Evolutionary conservation across 1,140 invertebrate genomes (phyloP).

Genomic region (Schmidtea mediterranea): DNA sequence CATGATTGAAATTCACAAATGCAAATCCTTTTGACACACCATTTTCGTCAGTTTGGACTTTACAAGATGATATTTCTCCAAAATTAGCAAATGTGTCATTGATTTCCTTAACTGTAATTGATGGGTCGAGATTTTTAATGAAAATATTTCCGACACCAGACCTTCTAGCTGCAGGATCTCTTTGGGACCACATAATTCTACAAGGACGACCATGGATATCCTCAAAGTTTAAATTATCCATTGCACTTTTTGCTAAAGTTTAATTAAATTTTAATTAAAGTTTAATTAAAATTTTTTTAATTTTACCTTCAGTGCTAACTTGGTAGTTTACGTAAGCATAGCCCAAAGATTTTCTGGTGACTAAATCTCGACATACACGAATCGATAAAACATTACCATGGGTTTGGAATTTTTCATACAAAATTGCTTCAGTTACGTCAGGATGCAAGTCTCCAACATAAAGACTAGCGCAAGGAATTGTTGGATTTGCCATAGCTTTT

Average conservation of each 20-base stretch:
- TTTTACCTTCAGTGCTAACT: constrained; percentile 62
- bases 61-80: constrained; percentile 94
- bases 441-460: constrained; percentile 94
- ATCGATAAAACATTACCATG: constrained; percentile 92
- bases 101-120: constrained; percentile 97
- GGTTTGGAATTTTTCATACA: constrained; percentile 95
- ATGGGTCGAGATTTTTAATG: constrained; percentile 94
- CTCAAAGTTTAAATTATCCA: constrained; percentile 99
- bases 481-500: no score
- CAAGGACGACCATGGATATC: constrained; percentile 82
- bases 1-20: constrained; percentile 99
- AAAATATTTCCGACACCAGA: constrained; percentile 98
- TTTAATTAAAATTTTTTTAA: no score
- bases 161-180: constrained; percentile 85
- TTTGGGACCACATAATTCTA: constrained; percentile 98
- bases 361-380: constrained; percentile 85
- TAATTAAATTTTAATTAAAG: constrained; percentile 1
- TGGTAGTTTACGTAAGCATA: constrained; percentile 99
- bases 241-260: constrained; percentile 34
- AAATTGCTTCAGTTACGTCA: constrained; percentile 90
- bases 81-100: constrained; percentile 99
- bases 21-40: constrained; percentile 88
- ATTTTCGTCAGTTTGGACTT: constrained; percentile 74
- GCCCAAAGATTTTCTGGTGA: constrained; percentile 76
- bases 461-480: no score